Base-by-base conservation (phyloP, 2,888 invertebrate species). In the Sinodicranocentrus sp. region DNA sequence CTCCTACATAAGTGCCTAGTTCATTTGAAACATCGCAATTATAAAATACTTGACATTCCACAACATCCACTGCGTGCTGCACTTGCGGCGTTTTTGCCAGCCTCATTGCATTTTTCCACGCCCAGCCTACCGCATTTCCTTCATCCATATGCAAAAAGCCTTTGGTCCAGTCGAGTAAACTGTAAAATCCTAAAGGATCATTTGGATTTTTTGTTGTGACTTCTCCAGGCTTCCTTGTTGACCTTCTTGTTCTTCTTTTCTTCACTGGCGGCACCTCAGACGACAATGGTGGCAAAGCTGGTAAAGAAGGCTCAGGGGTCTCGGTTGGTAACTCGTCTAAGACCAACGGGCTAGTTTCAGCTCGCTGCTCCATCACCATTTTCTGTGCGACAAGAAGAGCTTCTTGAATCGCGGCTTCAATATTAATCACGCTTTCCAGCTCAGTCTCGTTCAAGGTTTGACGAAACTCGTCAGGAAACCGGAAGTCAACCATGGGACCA, bases 31-130 rank as follows among this genome's bases (percentile, higher is more conserved):
- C 19, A 25, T 59, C 59, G 25, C 59, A 59, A 25, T 59, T 25
- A 13, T 59, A 59, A 21, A 21, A 59, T 10, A 59, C 59, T 25
- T 59, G 59, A 15, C 59, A 59, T 3, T 59, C 59, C 59, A 59
- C 59, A 1, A 59, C 59, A 2, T 59, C 25, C 23, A 26, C 59
- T 13, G 59, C 59, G 26, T 26, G n/a, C 2, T 23, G 15, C 21
- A 26, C 59, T 8, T 21, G 59, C 13, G 23, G 5, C 15, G 59
- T 59, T 13, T 59, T 25, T 1, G 25, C 5, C 1, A 26, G 26
- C 10, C 21, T 8, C 2, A 59, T 23, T 1, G 26, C 15, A 59
- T 59, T 59, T 21, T 23, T 59, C 59, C 59, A 59, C 21, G 59
- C 26, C 59, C 59, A 59, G 8, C 15, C 15, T 23, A 59, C 10